phyloP scores from a whole-genome alignment of 2,888 invertebrate species.

The Eristalinus sepulchralis region DNA sequence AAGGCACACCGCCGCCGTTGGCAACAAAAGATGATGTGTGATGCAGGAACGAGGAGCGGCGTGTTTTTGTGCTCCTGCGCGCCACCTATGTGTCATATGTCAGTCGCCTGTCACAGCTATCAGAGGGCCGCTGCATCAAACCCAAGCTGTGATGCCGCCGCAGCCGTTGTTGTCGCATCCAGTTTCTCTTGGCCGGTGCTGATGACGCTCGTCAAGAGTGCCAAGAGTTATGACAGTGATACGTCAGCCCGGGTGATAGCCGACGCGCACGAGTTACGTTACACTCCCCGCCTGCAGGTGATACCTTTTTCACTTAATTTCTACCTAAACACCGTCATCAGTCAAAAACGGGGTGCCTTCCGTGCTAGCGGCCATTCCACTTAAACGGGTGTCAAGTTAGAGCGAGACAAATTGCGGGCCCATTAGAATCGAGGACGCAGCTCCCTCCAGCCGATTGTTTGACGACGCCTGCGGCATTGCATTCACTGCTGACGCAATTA shows the following conservation, averaged over 20 bases:
- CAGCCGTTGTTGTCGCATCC: background rate
- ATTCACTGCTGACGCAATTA: slow-evolving; percentile 53
- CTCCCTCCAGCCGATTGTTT: slow-evolving; percentile 14
- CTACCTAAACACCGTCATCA: slow-evolving; percentile 55
- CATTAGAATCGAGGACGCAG: slow-evolving; percentile 57
- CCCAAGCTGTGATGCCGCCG: background rate
- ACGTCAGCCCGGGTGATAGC: slow-evolving; percentile 64
- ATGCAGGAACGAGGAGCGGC: background rate
- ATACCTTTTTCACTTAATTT: slow-evolving; percentile 48
- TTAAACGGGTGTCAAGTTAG: slow-evolving; percentile 62
- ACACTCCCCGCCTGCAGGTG: slow-evolving; percentile 56
- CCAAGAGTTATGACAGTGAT: slow-evolving; percentile 69
- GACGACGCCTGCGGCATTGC: slow-evolving; percentile 33
- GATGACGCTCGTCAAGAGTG: slow-evolving; percentile 38
- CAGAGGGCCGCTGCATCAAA: slow-evolving; percentile 64
- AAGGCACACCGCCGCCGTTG: slow-evolving; percentile 44
- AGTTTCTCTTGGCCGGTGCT: background rate
- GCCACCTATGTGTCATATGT: slow-evolving; percentile 66
- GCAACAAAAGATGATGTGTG: slow-evolving; percentile 26
- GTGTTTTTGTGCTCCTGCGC: slow-evolving; percentile 6
- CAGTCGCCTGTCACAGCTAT: slow-evolving; percentile 62
- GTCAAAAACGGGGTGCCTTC: slow-evolving; percentile 38
- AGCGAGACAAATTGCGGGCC: slow-evolving; percentile 64
- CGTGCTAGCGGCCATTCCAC: background rate
- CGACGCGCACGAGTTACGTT: slow-evolving; percentile 54